Conservation (phyloP, 2,113 vertebrate species). For the Pseudonaja textilis region DNA sequence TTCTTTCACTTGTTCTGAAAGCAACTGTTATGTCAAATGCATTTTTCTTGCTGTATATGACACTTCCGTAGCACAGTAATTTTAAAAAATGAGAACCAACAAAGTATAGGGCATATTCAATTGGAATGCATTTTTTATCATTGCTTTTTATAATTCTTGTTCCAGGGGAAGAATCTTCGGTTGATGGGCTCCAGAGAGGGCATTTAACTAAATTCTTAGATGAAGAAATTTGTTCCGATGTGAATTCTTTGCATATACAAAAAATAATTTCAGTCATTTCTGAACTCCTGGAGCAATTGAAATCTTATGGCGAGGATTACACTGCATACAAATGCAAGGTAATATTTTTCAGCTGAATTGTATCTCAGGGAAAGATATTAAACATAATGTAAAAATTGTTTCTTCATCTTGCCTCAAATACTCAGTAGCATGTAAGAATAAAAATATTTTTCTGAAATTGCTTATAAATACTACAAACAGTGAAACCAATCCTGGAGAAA, state of each 20-base stretch:
- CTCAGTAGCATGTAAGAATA: not conserved
- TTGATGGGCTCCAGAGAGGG: constrained; percentile 78
- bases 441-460: not conserved
- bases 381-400: fast-evolving
- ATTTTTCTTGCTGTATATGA: not conserved
- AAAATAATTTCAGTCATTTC: constrained; percentile 71
- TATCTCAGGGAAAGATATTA: not conserved
- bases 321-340: constrained; percentile 77
- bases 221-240: constrained; percentile 80
- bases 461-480: not conserved
- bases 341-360: constrained; percentile 17
- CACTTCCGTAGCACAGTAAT: not conserved
- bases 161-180: constrained; percentile 60
- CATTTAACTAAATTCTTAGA: constrained; percentile 85
- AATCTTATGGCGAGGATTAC: constrained; percentile 76
- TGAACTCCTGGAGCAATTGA: constrained; percentile 77
- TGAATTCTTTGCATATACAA: constrained; percentile 77
- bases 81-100: not conserved
- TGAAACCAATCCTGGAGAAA: not conserved
- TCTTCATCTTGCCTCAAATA: not conserved
- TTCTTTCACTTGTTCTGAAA: not conserved
- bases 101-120: not conserved
- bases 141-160: constrained; percentile 23
- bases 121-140: not conserved
- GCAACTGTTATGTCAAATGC: not conserved